phyloP scores from a whole-genome alignment of 2,888 invertebrate species.

The Scaptomyza caliginosa region DNA sequence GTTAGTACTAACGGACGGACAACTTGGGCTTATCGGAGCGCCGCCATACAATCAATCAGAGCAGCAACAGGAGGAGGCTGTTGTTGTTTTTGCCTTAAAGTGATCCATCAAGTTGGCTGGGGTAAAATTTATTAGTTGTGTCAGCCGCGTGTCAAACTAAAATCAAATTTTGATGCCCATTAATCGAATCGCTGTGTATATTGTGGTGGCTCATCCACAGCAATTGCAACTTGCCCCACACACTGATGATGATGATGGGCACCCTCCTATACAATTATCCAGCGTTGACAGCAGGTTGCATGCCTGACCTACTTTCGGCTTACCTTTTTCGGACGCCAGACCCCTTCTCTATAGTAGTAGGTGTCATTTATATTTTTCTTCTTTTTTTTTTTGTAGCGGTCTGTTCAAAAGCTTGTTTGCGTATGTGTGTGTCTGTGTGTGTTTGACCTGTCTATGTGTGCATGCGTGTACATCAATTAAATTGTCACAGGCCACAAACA shows the following conservation, averaged over 20 bases:
- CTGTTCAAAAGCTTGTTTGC: constrained; percentile 64
- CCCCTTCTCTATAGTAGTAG: constrained; percentile 30
- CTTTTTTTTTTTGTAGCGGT: constrained; percentile 69
- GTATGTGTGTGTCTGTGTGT: constrained; percentile 5
- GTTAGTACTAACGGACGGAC: constrained; percentile 1
- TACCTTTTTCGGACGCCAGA: constrained; percentile 45
- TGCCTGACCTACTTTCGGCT: constrained; percentile 68
- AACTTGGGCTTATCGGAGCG: constrained; percentile 46
- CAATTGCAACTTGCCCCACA: constrained; percentile 38
- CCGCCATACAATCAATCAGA: constrained; percentile 69
- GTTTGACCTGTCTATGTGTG: constrained; percentile 37
- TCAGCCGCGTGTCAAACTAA: constrained; percentile 73
- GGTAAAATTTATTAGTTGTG: constrained; percentile 74
- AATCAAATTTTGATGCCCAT: constrained; percentile 66
- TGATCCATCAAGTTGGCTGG: constrained; percentile 49
- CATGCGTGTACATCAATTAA: constrained; percentile 73
- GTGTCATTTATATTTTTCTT: no score
- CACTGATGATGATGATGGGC: constrained; percentile 22
- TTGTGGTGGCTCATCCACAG: constrained; percentile 24
- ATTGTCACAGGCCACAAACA: constrained; percentile 61
- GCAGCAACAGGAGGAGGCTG: constrained; percentile 13
- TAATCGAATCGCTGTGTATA: constrained; percentile 48
- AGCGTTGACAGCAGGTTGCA: constrained; percentile 75
- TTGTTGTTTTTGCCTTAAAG: neutral
- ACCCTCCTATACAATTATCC: constrained; percentile 59